phyloP scores from a whole-genome alignment of 1,140 invertebrate species.

The Leucophenga varia region DNA sequence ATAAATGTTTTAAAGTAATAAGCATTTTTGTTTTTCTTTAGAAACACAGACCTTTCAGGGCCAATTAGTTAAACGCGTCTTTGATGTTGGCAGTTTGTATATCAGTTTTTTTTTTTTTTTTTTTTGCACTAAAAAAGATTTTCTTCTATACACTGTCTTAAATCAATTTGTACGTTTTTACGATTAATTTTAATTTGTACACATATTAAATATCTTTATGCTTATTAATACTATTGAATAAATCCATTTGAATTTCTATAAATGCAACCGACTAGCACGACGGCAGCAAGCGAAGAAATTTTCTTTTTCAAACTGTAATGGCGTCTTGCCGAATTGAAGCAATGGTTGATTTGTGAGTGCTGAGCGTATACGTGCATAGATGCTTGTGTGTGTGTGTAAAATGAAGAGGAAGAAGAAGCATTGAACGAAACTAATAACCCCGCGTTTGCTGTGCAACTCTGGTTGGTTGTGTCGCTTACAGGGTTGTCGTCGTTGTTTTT shows the following conservation, averaged over 20 bases:
- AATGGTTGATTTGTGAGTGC: no score
- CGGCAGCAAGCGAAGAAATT: conserved; percentile 39
- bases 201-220: conserved; percentile 34
- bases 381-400: not conserved
- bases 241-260: conserved; percentile 29
- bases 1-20: no score
- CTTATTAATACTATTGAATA: conserved; percentile 20
- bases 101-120: conserved; percentile 14
- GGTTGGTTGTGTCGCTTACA: conserved; percentile 1
- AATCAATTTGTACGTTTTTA: conserved; percentile 7
- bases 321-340: conserved; percentile 23
- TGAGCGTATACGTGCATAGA: no score
- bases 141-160: no score
- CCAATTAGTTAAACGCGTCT: no score
- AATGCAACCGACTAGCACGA: conserved; percentile 48
- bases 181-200: conserved; percentile 21
- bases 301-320: conserved; percentile 48
- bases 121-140: conserved; percentile 23
- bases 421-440: conserved; percentile 30
- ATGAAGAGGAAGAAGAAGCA: no score
- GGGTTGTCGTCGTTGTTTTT: no score
- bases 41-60: no score
- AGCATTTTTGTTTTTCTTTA: no score
- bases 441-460: conserved; percentile 12
- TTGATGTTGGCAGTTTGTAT: no score